Percentiles rank a stretch among this genome's conserved stretches.
Evolutionary conservation across 1,140 invertebrate species (phyloP).

Genomic region (Sinonovacula constricta): DNA sequence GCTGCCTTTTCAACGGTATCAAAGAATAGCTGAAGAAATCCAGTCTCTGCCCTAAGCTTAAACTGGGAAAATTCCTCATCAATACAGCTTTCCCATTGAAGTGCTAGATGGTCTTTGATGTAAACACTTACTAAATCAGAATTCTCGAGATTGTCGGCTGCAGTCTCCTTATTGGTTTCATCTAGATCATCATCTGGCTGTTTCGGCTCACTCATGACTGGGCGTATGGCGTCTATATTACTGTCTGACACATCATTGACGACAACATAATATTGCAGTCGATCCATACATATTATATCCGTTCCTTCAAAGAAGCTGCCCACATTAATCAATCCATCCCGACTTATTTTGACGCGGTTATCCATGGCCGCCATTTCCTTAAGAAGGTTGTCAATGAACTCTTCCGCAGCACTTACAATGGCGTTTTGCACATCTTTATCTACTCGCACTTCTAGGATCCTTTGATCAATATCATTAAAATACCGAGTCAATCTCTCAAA

Average conservation of each 20-base stretch:
- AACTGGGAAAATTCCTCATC: constrained; percentile 6
- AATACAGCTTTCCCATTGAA: constrained; percentile 18
- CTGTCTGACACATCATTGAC: constrained; percentile 29
- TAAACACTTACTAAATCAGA: constrained; percentile 25
- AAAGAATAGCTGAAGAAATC: constrained; percentile 12
- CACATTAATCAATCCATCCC: constrained; percentile 5
- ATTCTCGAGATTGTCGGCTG: neutral
- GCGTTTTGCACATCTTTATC: constrained; percentile 17
- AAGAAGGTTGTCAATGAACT: constrained; percentile 35
- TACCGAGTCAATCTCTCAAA: constrained; percentile 33
- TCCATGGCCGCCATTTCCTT: constrained; percentile 28
- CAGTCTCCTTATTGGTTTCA: neutral
- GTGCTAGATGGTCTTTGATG: constrained; percentile 18
- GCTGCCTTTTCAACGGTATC: constrained; percentile 23
- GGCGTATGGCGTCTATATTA: neutral
- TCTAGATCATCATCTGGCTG: neutral
- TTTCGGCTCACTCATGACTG: neutral
- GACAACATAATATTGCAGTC: constrained; percentile 5
- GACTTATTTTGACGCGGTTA: neutral
- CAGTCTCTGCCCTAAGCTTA: constrained; percentile 18
- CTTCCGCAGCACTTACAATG: constrained; percentile 13
- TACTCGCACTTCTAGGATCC: constrained; percentile 1
- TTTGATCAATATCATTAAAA: constrained; percentile 31
- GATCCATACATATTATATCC: constrained; percentile 21
- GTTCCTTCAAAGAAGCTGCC: constrained; percentile 22